Conservation (phyloP, 2,797 vertebrate species). For the Betta splendens region DNA sequence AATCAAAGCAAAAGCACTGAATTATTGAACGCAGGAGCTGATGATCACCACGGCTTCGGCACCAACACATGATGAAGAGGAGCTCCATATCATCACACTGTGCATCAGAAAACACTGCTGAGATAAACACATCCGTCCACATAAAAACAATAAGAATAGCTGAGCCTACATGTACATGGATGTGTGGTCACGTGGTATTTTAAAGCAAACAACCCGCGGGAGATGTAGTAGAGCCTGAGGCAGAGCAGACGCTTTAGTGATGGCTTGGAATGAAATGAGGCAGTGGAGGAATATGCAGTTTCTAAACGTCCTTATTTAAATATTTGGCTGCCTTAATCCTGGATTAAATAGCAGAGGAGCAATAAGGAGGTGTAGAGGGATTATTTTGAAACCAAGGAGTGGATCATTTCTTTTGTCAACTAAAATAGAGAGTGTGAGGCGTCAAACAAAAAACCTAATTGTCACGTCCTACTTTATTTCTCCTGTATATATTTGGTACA, state of each 20-base stretch:
- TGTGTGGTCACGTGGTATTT: conserved; percentile 44
- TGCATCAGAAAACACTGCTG: too few relatives aligned
- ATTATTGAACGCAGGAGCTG: conserved; percentile 22
- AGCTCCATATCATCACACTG: conserved; percentile 38
- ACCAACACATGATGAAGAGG: conserved; percentile 20
- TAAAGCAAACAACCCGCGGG: conserved; percentile 38
- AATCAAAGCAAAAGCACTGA: conserved; percentile 21
- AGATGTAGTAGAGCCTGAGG: conserved; percentile 26
- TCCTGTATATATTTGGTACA: too few relatives aligned
- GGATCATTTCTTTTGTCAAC: conserved; percentile 41
- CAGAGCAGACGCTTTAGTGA: conserved; percentile 14
- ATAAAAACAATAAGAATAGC: too few relatives aligned
- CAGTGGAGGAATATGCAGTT: conserved; percentile 43
- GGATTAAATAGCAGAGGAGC: conserved; percentile 50
- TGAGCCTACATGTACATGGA: conserved; percentile 12
- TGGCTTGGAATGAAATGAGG: conserved; percentile 50
- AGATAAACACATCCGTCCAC: conserved; percentile 49
- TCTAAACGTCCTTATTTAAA: conserved; percentile 55
- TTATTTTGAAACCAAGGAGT: conserved; percentile 41
- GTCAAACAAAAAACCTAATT: conserved; percentile 25
- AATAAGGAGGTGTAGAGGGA: conserved; percentile 35
- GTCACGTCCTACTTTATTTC: conserved; percentile 18
- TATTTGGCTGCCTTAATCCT: conserved; percentile 49
- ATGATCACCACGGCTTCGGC: conserved; percentile 39
- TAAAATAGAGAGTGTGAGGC: conserved; percentile 2